Percentiles rank a stretch among this genome's conserved stretches.
Conservation (phyloP, 2,888 invertebrate species). For the Megalurothrips usitatus region DNA sequence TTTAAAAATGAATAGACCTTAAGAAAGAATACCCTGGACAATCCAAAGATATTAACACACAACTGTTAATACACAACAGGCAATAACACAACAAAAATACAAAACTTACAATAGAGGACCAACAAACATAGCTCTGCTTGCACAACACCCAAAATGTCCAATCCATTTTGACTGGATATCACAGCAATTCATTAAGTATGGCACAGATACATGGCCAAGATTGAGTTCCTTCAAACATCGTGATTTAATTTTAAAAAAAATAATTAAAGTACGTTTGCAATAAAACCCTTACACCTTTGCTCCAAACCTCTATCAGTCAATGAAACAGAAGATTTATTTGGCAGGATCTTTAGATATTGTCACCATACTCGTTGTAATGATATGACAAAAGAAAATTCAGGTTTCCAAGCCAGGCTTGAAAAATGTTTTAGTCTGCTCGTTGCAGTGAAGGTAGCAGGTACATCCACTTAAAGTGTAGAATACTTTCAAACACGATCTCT, state of each 20-base stretch:
- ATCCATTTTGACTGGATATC: conserved; percentile 25
- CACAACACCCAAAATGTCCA: not conserved
- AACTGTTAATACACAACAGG: not conserved
- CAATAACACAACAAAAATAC: not conserved
- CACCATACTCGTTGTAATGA: too few species aligned
- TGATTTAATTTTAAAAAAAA: not conserved
- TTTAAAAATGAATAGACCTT: not conserved
- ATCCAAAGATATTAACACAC: not conserved
- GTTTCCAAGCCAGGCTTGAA: too few species aligned
- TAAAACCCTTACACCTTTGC: not conserved
- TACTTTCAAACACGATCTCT: not conserved
- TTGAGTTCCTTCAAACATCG: not conserved
- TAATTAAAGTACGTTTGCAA: not conserved
- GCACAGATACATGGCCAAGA: conserved; percentile 25
- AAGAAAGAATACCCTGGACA: conserved; percentile 16
- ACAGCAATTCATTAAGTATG: conserved; percentile 28
- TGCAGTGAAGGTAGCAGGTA: too few species aligned
- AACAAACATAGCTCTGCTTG: conserved; percentile 7
- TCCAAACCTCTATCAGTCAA: not conserved
- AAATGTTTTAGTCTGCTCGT: too few species aligned
- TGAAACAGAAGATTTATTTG: not conserved
- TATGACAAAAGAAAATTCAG: too few species aligned
- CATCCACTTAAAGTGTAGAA: not conserved
- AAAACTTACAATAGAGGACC: not conserved
- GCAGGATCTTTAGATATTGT: too few species aligned